Evolutionary conservation across 2,888 invertebrate species (phyloP).

Genomic region (Chaitophorus viminalis): DNA sequence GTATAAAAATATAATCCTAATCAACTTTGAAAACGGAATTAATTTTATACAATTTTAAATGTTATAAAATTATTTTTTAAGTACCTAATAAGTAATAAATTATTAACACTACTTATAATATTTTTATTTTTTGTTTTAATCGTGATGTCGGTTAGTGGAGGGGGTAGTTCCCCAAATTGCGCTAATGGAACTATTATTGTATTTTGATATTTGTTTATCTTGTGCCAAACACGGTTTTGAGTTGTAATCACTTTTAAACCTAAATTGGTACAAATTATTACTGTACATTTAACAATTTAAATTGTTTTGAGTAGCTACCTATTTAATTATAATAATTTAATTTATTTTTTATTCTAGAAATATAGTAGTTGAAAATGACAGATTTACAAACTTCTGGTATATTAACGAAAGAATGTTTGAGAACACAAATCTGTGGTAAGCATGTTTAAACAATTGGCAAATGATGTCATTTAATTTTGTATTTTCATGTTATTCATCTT

Average conservation of each 20-base stretch:
- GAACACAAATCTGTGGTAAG: constrained; percentile 56
- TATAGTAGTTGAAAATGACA: constrained; percentile 35
- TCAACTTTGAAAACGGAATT: too few relatives aligned
- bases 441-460: background rate
- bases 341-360: background rate
- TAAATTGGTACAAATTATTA: background rate
- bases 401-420: constrained; percentile 49
- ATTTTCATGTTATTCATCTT: background rate
- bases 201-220: too few relatives aligned
- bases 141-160: too few relatives aligned
- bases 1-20: too few relatives aligned
- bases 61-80: too few relatives aligned
- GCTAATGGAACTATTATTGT: too few relatives aligned
- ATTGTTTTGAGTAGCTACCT: background rate
- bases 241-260: background rate
- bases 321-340: background rate
- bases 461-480: background rate
- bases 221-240: background rate
- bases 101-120: too few relatives aligned
- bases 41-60: too few relatives aligned
- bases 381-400: constrained; percentile 29
- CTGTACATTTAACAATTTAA: background rate
- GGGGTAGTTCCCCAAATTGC: too few relatives aligned
- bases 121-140: too few relatives aligned
- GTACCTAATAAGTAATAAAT: too few relatives aligned